A percentile compares a stretch with the other conserved stretches of the same genome.
These are phyloP conservation scores for Catalaphyllia jardinei DNA, from an alignment of 64 coral and sea anemone species.

Conservation along the genomic window DNA sequence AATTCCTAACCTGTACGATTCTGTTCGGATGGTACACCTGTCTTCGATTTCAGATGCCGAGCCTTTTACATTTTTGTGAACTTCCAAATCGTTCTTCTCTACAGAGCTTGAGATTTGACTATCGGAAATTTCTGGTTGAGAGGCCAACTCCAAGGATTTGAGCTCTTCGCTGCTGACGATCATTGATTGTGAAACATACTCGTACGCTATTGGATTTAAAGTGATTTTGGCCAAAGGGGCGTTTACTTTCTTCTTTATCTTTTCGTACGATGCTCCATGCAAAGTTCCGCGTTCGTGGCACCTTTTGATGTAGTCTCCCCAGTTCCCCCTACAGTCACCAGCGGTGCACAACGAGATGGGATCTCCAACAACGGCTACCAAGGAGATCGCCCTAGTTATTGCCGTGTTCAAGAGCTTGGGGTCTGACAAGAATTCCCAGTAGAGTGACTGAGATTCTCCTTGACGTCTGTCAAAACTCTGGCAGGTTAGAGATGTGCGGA, in stretches of 20 bases:
- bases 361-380: conserved; percentile 72
- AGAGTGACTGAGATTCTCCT: background rate
- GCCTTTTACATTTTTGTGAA: background rate
- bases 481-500: conserved; percentile 35
- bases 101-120: background rate
- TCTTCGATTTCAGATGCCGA: background rate
- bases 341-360: conserved; percentile 68
- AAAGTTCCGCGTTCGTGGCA: conserved; percentile 33
- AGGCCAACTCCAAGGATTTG: background rate
- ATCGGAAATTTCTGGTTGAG: too few species aligned
- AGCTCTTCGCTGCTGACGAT: background rate
- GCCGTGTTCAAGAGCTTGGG: conserved; percentile 75
- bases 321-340: conserved; percentile 55
- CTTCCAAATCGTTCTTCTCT: background rate
- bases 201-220: conserved; percentile 30
- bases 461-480: background rate
- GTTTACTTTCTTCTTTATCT: background rate
- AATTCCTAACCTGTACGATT: background rate
- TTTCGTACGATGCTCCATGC: conserved; percentile 14
- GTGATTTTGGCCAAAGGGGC: background rate
- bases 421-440: conserved; percentile 75
- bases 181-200: background rate
- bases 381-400: conserved; percentile 71
- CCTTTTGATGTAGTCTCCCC: conserved; percentile 73
- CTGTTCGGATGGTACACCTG: background rate